Base-by-base conservation (phyloP, 2,113 vertebrate species). In the Engraulis encrasicolus region DNA sequence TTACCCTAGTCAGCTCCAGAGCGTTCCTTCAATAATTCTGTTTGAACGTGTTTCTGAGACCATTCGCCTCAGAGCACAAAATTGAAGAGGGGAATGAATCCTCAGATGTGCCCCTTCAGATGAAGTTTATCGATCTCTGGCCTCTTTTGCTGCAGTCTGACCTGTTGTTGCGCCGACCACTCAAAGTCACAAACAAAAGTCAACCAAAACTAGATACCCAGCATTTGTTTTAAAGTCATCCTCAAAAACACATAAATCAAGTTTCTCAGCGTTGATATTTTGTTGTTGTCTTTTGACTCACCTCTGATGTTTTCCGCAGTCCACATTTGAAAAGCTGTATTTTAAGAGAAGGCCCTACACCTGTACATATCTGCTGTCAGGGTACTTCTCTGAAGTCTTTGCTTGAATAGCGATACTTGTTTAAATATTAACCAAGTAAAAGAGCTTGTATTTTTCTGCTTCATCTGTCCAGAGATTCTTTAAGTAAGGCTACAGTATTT, bases 121-220 rank as follows among this genome's bases (percentile, higher is more conserved):
- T 83, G 71, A 81, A 38, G 48, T n/a, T 11, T 37, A 80, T 83
- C 81, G 81, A 84, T 89, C 82, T 84, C 37, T 79, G 15, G 1
- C 15, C 37, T 79, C 71, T 85, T n/a, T 81, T 83, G 31, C 36
- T 50, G 61, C 52, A 34, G 40, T 83, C 6, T 6, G 18, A 36
- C 79, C 66, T 80, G 12, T 87, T 52, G 6, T 77, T 77, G 83
- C 61, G 40, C 48, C 31, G 52, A 84, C 48, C 27, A 38, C 37
- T 77, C n/a, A n/a, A 78, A 83, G 48, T 74, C 80, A 83, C 31
- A n/a, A n/a, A n/a, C n/a, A n/a, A n/a, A n/a, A n/a, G n/a, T 84
- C 52, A 6, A 54, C 79, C 31, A 74, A 86, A 81, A 74, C 54
- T 71, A 27, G 15, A 20, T 6, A 20, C 18, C 71, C 2, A 81